Percentiles rank a stretch among this genome's conserved stretches.
These are phyloP conservation scores for Oncopodura yosiiana DNA, from an alignment of 1,140 invertebrate genomes.

Conservation along the genomic window DNA sequence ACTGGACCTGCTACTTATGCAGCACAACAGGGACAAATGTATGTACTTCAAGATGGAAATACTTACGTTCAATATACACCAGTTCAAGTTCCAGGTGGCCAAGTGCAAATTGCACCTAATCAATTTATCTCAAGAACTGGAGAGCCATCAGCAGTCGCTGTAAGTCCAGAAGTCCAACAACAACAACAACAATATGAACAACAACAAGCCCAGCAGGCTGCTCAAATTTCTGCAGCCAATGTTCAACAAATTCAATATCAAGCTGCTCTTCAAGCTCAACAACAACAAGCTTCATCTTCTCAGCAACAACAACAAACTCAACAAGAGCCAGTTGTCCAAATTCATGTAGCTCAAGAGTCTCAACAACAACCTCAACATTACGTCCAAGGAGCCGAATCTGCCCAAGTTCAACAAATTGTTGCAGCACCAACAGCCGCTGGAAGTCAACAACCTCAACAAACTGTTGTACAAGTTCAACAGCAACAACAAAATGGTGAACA, in stretches of 20 bases:
- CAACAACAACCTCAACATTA: conserved; percentile 6
- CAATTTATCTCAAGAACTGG: conserved; percentile 9
- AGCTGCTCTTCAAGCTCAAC: background rate
- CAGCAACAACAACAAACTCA: conserved; percentile 4
- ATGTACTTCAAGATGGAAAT: conserved; percentile 24
- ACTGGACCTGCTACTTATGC: conserved; percentile 4
- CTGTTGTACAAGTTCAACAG: background rate
- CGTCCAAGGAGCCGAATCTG: background rate
- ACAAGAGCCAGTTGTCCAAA: too few species aligned
- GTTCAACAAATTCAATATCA: background rate
- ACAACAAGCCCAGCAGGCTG: background rate
- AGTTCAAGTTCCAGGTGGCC: too few species aligned
- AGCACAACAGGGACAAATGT: conserved; percentile 18
- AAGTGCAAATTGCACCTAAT: conserved; percentile 2
- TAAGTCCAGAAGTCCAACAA: conserved; percentile 4
- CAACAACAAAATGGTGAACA: background rate
- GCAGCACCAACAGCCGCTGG: background rate
- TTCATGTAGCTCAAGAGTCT: conserved; percentile 9
- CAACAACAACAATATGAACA: conserved; percentile 11
- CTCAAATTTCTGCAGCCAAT: background rate
- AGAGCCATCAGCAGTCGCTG: background rate
- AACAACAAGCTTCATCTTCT: background rate
- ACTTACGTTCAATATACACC: conserved; percentile 21
- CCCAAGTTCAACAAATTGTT: background rate
- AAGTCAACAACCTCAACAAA: background rate